phyloP scores from a whole-genome alignment of 2,797 vertebrate genomes.

The Lindbergichthys nudifrons region DNA sequence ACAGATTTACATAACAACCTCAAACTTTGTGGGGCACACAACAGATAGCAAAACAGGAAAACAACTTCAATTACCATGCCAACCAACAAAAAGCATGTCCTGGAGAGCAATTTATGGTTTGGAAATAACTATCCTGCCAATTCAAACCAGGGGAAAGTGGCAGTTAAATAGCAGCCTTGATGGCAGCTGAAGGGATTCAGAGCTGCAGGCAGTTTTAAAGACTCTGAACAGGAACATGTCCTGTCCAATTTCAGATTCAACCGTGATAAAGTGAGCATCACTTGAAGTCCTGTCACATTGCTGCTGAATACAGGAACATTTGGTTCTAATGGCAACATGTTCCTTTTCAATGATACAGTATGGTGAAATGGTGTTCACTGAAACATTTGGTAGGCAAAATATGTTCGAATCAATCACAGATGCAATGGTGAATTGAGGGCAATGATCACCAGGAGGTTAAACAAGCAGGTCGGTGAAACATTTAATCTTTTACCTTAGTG shows the following conservation, averaged over 20 bases:
- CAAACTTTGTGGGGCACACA: conserved; percentile 29
- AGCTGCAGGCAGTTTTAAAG: conserved; percentile 34
- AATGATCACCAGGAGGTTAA: background rate
- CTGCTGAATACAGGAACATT: conserved; percentile 9
- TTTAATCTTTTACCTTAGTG: background rate
- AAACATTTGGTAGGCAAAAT: background rate
- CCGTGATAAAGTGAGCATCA: conserved; percentile 50
- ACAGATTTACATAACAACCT: conserved; percentile 15
- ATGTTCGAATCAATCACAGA: conserved; percentile 10
- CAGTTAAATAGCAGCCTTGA: conserved; percentile 34
- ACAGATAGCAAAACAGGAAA: conserved; percentile 23
- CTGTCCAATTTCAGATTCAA: conserved; percentile 57
- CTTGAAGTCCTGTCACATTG: conserved; percentile 28
- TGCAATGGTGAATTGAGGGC: background rate
- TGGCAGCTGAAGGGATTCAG: conserved; percentile 27
- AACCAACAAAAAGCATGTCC: conserved; percentile 50
- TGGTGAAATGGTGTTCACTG: background rate
- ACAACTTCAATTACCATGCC: conserved; percentile 37
- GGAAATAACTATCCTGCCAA: conserved; percentile 37
- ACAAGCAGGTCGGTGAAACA: conserved; percentile 1
- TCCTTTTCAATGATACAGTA: background rate
- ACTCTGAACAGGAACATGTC: conserved; percentile 50
- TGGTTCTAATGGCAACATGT: conserved; percentile 11
- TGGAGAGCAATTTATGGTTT: conserved; percentile 39
- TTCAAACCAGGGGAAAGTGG: conserved; percentile 31